These are phyloP conservation scores for Amniataba percoides DNA, from an alignment of 2,797 vertebrate genomes.

Conservation along the genomic window DNA sequence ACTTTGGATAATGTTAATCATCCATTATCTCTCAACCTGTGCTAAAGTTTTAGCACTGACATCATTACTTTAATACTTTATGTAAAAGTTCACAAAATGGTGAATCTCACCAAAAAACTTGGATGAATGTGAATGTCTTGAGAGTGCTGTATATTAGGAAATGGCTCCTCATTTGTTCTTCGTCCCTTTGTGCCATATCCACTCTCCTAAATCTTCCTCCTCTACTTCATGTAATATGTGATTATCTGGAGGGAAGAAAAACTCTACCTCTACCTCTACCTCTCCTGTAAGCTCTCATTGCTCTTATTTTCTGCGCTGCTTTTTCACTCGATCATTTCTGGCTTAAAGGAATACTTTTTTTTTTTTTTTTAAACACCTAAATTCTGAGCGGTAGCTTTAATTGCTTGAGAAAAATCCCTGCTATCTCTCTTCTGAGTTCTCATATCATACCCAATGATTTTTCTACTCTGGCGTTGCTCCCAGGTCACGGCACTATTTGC, in stretches of 20 bases:
- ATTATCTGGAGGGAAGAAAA: constrained; percentile 37
- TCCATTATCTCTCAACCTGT: constrained; percentile 1
- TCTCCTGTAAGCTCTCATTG: constrained; percentile 21
- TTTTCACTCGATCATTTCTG: constrained; percentile 4
- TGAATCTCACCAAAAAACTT: constrained; percentile 9
- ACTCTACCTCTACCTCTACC: background rate
- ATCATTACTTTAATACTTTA: constrained; percentile 13
- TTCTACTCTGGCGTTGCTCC: background rate
- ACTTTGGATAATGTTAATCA: constrained; percentile 9
- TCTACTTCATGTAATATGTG: constrained; percentile 18
- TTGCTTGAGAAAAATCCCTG: constrained; percentile 11
- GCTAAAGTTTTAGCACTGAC: constrained; percentile 19
- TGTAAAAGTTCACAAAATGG: constrained; percentile 21
- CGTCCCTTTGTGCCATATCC: background rate
- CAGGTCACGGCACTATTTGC: background rate
- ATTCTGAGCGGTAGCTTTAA: constrained; percentile 23
- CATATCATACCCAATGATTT: background rate
- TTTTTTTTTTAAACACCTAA: background rate
- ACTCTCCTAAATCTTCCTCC: constrained; percentile 12
- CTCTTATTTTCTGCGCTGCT: constrained; percentile 5
- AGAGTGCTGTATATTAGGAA: background rate
- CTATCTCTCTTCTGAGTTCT: background rate
- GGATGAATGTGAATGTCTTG: no score
- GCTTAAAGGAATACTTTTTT: constrained; percentile 49
- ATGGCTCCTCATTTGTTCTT: background rate